Evolutionary conservation across 1,140 invertebrate species (phyloP).

Genomic region (Chironomus tepperi): DNA sequence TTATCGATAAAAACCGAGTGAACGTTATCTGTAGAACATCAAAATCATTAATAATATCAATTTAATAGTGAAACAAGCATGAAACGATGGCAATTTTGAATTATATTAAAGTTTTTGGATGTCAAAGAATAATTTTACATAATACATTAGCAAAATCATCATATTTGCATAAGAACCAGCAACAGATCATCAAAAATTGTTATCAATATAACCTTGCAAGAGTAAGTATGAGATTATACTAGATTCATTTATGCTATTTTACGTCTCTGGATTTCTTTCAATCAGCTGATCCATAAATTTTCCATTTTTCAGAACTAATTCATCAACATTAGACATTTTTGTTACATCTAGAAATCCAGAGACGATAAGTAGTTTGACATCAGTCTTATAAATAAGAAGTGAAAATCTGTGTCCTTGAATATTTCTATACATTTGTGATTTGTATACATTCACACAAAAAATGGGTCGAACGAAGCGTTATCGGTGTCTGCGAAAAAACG

Average conservation of each 20-base stretch:
- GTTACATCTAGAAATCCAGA: background rate
- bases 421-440: background rate
- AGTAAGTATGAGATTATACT: background rate
- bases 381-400: background rate
- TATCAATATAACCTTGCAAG: background rate
- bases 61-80: background rate
- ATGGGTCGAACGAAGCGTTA: constrained; percentile 24
- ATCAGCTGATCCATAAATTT: constrained; percentile 2
- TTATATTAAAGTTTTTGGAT: constrained; percentile 15
- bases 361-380: background rate
- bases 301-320: background rate
- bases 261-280: background rate
- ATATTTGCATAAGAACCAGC: background rate
- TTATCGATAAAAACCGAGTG: background rate
- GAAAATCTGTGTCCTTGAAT: background rate
- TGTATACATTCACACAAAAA: background rate
- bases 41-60: background rate
- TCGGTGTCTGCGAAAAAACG: background rate
- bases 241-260: background rate
- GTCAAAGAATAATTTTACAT: constrained; percentile 9
- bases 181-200: background rate
- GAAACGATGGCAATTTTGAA: background rate
- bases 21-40: background rate
- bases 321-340: background rate
- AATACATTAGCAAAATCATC: background rate